Base-by-base conservation (phyloP, 2,797 vertebrate species). In the Coregonus suidteri region DNA sequence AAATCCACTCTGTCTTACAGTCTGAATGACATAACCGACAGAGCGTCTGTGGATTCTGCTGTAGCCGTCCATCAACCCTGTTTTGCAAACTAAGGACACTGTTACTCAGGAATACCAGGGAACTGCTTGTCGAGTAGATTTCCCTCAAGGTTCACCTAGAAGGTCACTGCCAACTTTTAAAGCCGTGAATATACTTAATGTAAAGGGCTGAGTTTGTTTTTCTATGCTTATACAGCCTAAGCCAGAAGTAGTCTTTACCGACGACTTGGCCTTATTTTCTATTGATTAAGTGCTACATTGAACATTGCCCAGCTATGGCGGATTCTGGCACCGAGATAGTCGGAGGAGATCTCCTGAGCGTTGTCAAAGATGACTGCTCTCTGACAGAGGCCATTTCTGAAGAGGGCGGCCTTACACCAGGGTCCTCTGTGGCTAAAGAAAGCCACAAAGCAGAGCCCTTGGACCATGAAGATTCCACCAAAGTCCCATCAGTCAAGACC, bases 251-350 rank as follows among this genome's bases (percentile, higher is more conserved):
- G 37, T 77, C 67, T 11, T 31, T 67, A 25, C 7, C 6, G 56
- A 71, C 79, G 72, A 66, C 74, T 16, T 35, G 53, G 71, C 76
- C 76, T 80, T 78, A 74, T 70, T 53, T 73, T 71, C 14, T 66
- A 25, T 68, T 66, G 20, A 59, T 64, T 13, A 75, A 75, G 78
- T 62, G 73, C 53, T 73, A 41, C 30, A 16, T 35, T 37, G 35
- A 31, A 71, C 78, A 67, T 64, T 64, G 16, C 20, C 25, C 20
- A 34, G 76, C 74, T 79, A 94, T 94, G 93, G 88, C 91, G 1
- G 90, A 88, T 71, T 85, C 83, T 25, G 72, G 81, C 77, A 54
- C 83, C 0, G 85, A 84, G 64, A 47, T 72, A 0, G n/a, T 73
- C 0, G 75, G 79, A 4, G 54, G 78, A n/a, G 78, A 47, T 16